Evolutionary conservation across 2,797 vertebrate species (phyloP).

Genomic region (Anniella stebbinsi): DNA sequence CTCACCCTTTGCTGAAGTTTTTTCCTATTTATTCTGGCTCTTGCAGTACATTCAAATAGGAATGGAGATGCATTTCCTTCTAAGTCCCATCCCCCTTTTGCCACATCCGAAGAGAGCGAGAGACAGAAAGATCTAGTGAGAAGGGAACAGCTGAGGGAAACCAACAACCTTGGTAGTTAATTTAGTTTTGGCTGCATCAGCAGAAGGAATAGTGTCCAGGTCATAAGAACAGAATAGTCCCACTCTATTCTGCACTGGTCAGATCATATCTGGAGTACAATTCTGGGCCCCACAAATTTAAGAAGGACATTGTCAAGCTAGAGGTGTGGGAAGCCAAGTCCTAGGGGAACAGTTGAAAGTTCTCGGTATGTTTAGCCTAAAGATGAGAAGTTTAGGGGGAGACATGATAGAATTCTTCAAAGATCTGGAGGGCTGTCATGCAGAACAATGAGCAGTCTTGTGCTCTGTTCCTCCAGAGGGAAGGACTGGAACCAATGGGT

Average conservation of each 20-base stretch:
- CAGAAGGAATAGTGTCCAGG: too few relatives aligned
- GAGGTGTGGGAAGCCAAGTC: not conserved
- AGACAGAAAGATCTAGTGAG: not conserved
- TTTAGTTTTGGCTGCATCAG: not conserved
- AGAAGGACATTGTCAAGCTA: not conserved
- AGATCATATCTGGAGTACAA: not conserved
- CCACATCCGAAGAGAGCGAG: not conserved
- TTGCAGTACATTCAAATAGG: not conserved
- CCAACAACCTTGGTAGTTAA: not conserved
- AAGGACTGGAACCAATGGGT: not conserved
- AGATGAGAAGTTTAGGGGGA: not conserved
- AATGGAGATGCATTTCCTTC: not conserved
- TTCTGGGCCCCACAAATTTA: not conserved
- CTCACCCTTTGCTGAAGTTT: not conserved
- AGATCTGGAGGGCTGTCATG: not conserved
- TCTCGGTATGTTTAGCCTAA: not conserved
- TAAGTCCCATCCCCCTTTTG: not conserved
- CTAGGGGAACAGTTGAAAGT: not conserved
- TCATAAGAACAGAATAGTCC: not conserved
- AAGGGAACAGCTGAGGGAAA: not conserved
- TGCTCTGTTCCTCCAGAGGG: not conserved
- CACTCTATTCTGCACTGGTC: not conserved
- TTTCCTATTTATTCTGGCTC: conserved; percentile 2
- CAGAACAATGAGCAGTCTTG: not conserved
- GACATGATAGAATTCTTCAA: not conserved